phyloP scores from a whole-genome alignment of 2,797 vertebrate species.

The Xiphophorus birchmanni region DNA sequence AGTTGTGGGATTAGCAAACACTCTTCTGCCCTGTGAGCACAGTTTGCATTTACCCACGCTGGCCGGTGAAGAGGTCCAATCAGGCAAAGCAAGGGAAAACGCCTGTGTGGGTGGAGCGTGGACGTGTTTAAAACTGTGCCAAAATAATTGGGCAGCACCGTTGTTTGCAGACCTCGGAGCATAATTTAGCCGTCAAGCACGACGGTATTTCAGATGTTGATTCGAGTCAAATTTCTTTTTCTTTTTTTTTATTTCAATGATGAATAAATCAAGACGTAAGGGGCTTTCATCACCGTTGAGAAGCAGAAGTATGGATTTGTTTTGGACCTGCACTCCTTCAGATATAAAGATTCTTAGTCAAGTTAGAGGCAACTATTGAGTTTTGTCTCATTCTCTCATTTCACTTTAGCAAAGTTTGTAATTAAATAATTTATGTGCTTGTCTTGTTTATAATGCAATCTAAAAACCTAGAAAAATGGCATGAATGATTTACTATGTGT shows the following conservation, averaged over 20 bases:
- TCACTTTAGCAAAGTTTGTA: background rate
- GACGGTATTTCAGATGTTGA: background rate
- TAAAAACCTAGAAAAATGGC: background rate
- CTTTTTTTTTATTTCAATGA: background rate
- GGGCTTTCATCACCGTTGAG: background rate
- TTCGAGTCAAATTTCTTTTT: background rate
- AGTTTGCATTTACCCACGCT: conserved; percentile 7
- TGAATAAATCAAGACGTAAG: background rate
- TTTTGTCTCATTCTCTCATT: background rate
- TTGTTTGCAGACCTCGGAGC: background rate
- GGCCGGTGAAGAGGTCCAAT: conserved; percentile 22
- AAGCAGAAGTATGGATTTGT: background rate
- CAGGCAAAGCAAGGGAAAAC: conserved; percentile 9
- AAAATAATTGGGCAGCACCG: background rate
- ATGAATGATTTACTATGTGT: background rate
- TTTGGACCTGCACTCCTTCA: background rate
- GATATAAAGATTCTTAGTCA: background rate
- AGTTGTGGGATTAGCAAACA: conserved; percentile 1
- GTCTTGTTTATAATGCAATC: background rate
- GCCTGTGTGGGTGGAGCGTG: conserved; percentile 17
- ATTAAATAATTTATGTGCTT: background rate
- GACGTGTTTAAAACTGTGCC: background rate
- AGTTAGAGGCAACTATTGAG: background rate
- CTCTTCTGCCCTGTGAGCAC: conserved; percentile 1
- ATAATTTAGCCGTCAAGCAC: background rate